Conservation (phyloP, 2,888 invertebrate genomes). For the Melanchra persicariae region DNA sequence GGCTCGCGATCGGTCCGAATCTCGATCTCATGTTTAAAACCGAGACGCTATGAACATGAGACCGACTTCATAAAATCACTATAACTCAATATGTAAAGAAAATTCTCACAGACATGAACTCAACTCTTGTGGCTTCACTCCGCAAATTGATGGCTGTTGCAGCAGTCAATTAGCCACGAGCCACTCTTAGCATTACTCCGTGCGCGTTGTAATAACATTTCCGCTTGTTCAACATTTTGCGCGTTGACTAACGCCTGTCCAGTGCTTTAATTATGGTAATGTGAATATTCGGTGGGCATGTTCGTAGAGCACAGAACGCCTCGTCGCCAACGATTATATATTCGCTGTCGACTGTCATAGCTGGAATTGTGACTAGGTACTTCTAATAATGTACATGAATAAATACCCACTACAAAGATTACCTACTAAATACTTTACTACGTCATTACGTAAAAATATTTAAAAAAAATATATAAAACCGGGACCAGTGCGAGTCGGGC, state of each 20-base stretch:
- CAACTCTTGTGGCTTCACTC: neutral
- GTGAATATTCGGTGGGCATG: slow-evolving; percentile 14
- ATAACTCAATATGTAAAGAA: slow-evolving; percentile 2
- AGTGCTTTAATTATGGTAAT: slow-evolving; percentile 56
- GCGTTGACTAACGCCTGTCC: slow-evolving; percentile 36
- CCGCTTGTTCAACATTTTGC: slow-evolving; percentile 34
- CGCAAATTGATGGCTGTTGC: slow-evolving; percentile 7
- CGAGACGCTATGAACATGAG: no score
- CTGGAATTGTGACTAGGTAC: no score
- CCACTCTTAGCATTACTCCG: slow-evolving; percentile 1
- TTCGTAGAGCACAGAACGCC: neutral
- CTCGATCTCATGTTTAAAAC: no score
- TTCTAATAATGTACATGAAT: no score
- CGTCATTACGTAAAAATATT: no score
- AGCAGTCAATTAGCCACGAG: slow-evolving; percentile 29
- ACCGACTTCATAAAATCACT: no score
- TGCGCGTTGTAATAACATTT: slow-evolving; percentile 35
- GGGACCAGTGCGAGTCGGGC: no score
- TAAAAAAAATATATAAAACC: no score
- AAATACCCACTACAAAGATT: no score
- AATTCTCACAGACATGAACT: neutral
- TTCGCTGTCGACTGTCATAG: no score
- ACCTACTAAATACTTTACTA: no score
- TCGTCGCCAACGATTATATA: neutral
- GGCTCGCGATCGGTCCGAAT: no score